phyloP scores from a whole-genome alignment of 2,113 vertebrate genomes.

The Seriola dumerili region DNA sequence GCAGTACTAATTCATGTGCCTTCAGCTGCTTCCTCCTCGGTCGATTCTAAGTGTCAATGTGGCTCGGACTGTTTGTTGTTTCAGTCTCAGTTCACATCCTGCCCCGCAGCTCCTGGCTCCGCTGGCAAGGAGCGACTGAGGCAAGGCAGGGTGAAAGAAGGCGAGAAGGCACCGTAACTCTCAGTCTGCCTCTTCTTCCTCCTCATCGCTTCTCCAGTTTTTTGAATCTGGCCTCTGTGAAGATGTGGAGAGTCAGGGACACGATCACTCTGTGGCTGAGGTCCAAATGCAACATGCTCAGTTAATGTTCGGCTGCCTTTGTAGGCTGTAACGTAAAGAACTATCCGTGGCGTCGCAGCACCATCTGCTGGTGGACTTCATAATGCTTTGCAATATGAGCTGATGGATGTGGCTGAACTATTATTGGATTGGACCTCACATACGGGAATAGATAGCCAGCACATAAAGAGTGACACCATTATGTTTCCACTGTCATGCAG shows the following conservation, averaged over 20 bases:
- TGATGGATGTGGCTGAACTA: not conserved
- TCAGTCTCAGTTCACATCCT: conserved; percentile 70
- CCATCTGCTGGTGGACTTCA: conserved; percentile 59
- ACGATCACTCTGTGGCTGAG: not conserved
- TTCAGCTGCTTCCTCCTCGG: conserved; percentile 47
- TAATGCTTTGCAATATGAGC: not conserved
- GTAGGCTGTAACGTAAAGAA: not conserved
- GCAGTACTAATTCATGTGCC: conserved; percentile 26
- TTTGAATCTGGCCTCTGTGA: conserved; percentile 81
- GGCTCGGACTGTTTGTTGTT: conserved; percentile 60
- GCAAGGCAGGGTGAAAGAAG: conserved; percentile 38
- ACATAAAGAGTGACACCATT: not conserved
- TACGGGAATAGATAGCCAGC: not conserved
- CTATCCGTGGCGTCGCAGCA: conserved; percentile 15
- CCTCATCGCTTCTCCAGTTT: conserved; percentile 82
- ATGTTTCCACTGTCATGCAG: not conserved
- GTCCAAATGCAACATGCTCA: not conserved
- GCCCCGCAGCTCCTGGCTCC: conserved; percentile 39
- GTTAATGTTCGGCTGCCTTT: not conserved
- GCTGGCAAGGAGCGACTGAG: conserved; percentile 34
- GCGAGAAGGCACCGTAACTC: conserved; percentile 39
- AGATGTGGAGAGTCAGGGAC: conserved; percentile 16
- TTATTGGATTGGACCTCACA: not conserved
- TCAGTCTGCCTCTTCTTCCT: conserved; percentile 29
- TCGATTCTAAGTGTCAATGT: conserved; percentile 51